Evolutionary conservation across 2,888 invertebrate genomes (phyloP), one percentile per base, ranked within the genome.

Genomic region (Beris morrisii): DNA sequence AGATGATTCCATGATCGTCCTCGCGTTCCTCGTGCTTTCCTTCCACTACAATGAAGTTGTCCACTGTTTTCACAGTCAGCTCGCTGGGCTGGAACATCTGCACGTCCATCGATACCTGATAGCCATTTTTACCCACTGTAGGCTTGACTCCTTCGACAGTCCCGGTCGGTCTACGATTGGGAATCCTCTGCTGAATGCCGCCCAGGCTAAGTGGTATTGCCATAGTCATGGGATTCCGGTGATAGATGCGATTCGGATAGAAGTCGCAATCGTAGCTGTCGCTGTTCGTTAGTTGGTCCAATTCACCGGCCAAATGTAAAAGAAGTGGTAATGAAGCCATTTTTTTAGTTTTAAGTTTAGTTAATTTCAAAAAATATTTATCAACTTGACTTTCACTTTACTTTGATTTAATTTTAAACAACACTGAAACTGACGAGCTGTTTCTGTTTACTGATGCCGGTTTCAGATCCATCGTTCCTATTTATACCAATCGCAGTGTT

Each of bases 1-100:
- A 90, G 64, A 94, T 87, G 77, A 82, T 88, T 0, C 89, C 91
- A 72, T 88, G 88, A 48, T 88, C 86, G 70, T 91, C 89, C n/a
- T 85, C 83, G 70, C 85, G 85, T 72, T 88, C 88, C 74, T 88
- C 87, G 74, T 89, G 88, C 73, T 86, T 87, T 5, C 86, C 91
- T 75, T 89, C 88, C n/a, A 87, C 84, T 4, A 87, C 77, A 11
- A 89, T 83, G 48, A 81, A 82, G 71, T 85, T 84, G 69, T 87
- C 83, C 70, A 83, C 81, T 65, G 88, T 83, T 80, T 89, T 91
- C 56, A 92, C 84, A 50, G 86, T 83, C 31, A 90, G 84, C 77
- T 90, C 89, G 45, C 85, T 84, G 0, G 89, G 89, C 46, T 85
- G 80, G 74, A 89, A 90, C 72, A 87, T 87, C 72, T 86, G 86